A percentile compares a stretch with the other conserved stretches of the same genome.
Conservation (phyloP, 2,797 vertebrate genomes). For the Eulemur mongoz region DNA sequence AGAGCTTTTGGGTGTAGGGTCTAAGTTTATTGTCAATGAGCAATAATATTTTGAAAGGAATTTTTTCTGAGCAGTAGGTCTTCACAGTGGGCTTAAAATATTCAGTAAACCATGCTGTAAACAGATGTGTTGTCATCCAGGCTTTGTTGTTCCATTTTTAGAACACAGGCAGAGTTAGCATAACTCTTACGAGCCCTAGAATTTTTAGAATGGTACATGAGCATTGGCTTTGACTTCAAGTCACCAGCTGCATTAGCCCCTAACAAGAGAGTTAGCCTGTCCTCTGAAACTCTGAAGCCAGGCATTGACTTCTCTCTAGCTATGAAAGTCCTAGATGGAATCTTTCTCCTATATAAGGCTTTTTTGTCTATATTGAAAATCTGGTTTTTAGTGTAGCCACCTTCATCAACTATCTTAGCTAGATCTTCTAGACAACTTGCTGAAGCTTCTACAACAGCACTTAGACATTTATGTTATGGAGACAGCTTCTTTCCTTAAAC, state of each 20-base stretch:
- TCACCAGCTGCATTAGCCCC: not conserved
- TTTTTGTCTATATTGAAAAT: not conserved
- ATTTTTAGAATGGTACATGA: not conserved
- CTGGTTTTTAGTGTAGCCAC: not conserved
- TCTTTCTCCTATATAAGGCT: not conserved
- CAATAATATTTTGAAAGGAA: not conserved
- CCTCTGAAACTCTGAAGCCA: not conserved
- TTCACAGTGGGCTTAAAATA: not conserved
- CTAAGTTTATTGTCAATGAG: not conserved
- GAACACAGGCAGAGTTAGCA: not conserved
- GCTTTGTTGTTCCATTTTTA: not conserved
- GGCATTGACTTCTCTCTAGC: not conserved
- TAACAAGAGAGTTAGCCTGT: not conserved
- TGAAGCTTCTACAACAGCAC: not conserved
- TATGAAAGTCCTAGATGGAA: not conserved
- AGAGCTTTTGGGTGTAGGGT: not conserved
- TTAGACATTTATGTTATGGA: not conserved
- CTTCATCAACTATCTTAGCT: not conserved
- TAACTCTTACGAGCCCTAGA: not conserved
- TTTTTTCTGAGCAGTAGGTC: not conserved
- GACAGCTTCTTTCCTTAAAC: not conserved
- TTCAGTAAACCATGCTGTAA: not conserved
- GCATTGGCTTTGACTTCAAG: not conserved
- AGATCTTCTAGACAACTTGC: not conserved
- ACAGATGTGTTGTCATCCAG: not conserved